These are phyloP conservation scores for Cassiopea andromeda DNA, from an alignment of 30 jellyfish, hydroid and myxozoan species.

Conservation along the genomic window DNA sequence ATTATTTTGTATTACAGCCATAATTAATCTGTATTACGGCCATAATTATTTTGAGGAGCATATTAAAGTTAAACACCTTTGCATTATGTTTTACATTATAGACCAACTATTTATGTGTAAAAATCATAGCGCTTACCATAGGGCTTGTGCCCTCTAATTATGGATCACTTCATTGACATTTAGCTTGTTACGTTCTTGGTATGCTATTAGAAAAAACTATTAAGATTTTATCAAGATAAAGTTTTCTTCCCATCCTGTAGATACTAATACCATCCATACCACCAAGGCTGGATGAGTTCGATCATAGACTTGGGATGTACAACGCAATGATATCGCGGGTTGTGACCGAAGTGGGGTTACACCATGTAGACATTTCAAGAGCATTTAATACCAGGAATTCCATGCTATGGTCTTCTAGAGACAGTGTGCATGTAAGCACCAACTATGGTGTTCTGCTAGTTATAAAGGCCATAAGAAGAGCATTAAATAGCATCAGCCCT, in stretches of 20 bases:
- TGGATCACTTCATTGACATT: no score
- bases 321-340: background rate
- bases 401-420: background rate
- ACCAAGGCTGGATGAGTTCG: background rate
- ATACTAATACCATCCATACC: background rate
- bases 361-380: background rate
- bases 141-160: no score
- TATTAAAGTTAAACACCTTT: no score
- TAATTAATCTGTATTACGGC: no score
- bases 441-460: background rate
- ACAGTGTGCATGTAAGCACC: background rate
- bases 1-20: no score
- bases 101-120: no score
- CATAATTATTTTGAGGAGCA: no score
- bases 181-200: background rate
- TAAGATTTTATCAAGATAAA: background rate
- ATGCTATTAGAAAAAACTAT: background rate
- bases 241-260: background rate
- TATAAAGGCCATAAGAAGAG: background rate
- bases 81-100: no score
- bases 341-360: background rate
- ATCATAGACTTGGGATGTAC: background rate
- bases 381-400: background rate
- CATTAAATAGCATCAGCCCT: background rate
- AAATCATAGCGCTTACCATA: no score